These are phyloP conservation scores for Euleptes europaea DNA, from an alignment of 2,113 vertebrate species.

Conservation along the genomic window DNA sequence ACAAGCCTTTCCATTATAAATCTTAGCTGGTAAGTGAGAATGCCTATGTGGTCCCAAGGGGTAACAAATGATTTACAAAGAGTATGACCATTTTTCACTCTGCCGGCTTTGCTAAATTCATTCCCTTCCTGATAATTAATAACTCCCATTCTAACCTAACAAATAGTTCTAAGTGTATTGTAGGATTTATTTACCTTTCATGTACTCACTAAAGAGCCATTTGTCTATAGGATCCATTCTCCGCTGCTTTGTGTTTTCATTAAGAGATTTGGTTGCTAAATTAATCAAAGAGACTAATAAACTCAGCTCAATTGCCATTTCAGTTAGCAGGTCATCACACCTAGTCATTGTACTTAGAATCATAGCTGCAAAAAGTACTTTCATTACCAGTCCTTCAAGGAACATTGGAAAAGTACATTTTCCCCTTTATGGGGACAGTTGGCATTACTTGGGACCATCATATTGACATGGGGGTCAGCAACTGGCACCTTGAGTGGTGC, in stretches of 20 bases:
- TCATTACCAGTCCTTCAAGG: neutral
- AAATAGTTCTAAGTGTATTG: slow-evolving; percentile 4
- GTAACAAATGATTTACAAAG: slow-evolving; percentile 15
- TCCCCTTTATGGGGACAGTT: neutral
- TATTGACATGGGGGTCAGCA: neutral
- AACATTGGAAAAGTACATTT: neutral
- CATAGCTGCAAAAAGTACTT: neutral
- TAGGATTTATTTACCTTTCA: slow-evolving; percentile 17
- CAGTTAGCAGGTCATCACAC: neutral
- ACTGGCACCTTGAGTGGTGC: neutral
- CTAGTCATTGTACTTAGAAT: neutral
- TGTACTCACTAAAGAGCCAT: neutral
- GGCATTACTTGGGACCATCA: neutral
- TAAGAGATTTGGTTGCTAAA: neutral
- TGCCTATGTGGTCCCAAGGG: neutral
- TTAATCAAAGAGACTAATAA: slow-evolving; percentile 5
- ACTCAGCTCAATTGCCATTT: neutral
- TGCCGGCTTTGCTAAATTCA: neutral
- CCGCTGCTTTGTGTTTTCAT: neutral
- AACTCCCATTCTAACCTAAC: slow-evolving; percentile 10
- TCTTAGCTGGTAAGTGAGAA: neutral
- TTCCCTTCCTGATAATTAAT: slow-evolving; percentile 14
- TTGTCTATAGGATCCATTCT: neutral
- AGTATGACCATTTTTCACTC: slow-evolving; percentile 18
- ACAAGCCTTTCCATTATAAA: neutral